Evolutionary conservation across 2,113 vertebrate species (phyloP).

Genomic region (Lucifuga dentata): DNA sequence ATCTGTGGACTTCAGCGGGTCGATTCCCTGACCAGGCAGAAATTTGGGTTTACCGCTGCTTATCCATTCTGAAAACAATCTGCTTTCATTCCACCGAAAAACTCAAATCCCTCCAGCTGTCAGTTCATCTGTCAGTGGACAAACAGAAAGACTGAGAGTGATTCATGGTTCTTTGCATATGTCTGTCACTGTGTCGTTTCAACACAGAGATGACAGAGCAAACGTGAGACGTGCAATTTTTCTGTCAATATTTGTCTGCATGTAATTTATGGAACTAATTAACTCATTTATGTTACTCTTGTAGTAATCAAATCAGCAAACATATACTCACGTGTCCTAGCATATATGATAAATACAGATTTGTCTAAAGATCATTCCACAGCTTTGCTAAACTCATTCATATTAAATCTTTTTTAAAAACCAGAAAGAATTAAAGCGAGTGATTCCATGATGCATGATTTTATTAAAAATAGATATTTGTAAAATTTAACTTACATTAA

Average conservation of each 20-base stretch:
- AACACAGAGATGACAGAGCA: constrained; percentile 30
- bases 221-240: constrained; percentile 32
- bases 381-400: too few relatives aligned
- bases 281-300: too few relatives aligned
- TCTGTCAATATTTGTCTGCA: constrained; percentile 14
- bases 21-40: not conserved
- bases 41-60: constrained; percentile 11
- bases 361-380: too few relatives aligned
- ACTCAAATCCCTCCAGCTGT: constrained; percentile 17
- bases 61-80: constrained; percentile 25
- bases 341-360: too few relatives aligned
- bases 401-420: constrained; percentile 4
- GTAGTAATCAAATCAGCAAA: too few relatives aligned
- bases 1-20: constrained; percentile 6
- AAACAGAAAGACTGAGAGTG: constrained; percentile 39
- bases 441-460: too few relatives aligned
- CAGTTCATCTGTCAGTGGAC: constrained; percentile 29
- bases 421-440: constrained; percentile 8
- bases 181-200: constrained; percentile 34
- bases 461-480: too few relatives aligned
- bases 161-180: constrained; percentile 27
- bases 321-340: too few relatives aligned
- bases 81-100: not conserved
- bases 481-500: constrained; percentile 37
- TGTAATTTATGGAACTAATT: not conserved